Evolutionary conservation across 2,113 vertebrate species (phyloP), one percentile per base, ranked within the genome.

Genomic region (Gracilinanus agilis): DNA sequence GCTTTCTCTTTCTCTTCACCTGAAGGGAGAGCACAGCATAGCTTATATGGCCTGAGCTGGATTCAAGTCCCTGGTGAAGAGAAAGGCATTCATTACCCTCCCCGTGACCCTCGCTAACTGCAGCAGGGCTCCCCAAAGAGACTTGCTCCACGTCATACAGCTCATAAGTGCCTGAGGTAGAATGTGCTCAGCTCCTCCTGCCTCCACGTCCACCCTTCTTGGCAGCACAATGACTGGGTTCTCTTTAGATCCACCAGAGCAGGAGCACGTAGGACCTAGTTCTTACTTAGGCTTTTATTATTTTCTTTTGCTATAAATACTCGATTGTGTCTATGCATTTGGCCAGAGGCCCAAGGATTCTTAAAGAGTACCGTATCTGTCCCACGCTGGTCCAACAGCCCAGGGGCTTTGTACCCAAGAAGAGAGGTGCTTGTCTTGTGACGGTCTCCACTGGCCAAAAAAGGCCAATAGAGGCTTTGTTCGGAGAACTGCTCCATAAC

Each of bases 1-100:
- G 25, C 7, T 54, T 95, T 58, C 96, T 94, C 94, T 89, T 96
- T 96, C 97, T 40, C 53, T 23, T 44, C 92, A 95, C 96, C 95
- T 0, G 56, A 34, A 97, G 89, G n/a, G 91, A 92, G 90, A 97
- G 91, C 93, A 91, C 91, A 27, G 16, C 91, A 67, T 90, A 96
- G 92, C 95, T 94, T 91, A 23, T 8, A 9, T 93, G 93, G 12
- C 13, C 90, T 88, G 21, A 25, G 44, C 9, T 44, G 10, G 21
- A 2, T 54, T 1, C 56, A 55, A 16, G 56, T 95, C 29, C 24
- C 55, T 29, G 44, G 49, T 27, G 44, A 91, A 53, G 54, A 92
- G 93, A 92, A 83, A 40, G 67, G 5, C n/a, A 40, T 34, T 75
- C 61, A 67, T 75, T 75, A 75, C 34, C 34, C 34, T 75, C 34